A percentile compares a stretch with the other conserved stretches of the same genome.
These are phyloP conservation scores for Pterophyllum scalare DNA, from an alignment of 2,113 vertebrate species.

Conservation along the genomic window DNA sequence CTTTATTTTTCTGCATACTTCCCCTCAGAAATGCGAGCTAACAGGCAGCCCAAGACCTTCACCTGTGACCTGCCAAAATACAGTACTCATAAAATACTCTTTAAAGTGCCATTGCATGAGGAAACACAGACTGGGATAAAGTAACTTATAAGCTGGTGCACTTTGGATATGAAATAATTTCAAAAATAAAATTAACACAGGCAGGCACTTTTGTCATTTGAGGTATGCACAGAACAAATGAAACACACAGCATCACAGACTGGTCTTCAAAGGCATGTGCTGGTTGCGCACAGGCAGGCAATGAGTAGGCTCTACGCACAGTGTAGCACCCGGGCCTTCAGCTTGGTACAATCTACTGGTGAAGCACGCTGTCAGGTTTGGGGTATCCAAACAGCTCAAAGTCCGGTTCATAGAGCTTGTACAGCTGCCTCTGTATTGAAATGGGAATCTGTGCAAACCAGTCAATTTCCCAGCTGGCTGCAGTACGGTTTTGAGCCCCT, in stretches of 20 bases:
- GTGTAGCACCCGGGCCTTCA: constrained; percentile 32
- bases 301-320: constrained; percentile 35
- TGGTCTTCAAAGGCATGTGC: constrained; percentile 32
- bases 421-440: constrained; percentile 86
- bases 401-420: constrained; percentile 90
- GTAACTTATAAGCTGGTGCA: constrained; percentile 8
- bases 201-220: constrained; percentile 65
- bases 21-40: constrained; percentile 22
- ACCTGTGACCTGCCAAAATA: constrained; percentile 25
- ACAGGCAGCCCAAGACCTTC: background rate
- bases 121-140: background rate
- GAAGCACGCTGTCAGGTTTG: constrained; percentile 86
- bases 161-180: constrained; percentile 33
- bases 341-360: constrained; percentile 40
- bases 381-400: constrained; percentile 94
- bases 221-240: constrained; percentile 48
- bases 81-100: constrained; percentile 31
- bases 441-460: constrained; percentile 90
- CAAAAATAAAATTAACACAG: constrained; percentile 42
- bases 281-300: constrained; percentile 17
- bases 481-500: constrained; percentile 86
- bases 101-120: constrained; percentile 57
- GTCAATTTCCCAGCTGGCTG: constrained; percentile 88
- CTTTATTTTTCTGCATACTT: constrained; percentile 51
- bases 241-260: constrained; percentile 41